Percentiles rank a stretch among this genome's conserved stretches.
These are phyloP conservation scores for Phaethon lepturus DNA, from an alignment of 2,113 vertebrate species.

Conservation along the genomic window DNA sequence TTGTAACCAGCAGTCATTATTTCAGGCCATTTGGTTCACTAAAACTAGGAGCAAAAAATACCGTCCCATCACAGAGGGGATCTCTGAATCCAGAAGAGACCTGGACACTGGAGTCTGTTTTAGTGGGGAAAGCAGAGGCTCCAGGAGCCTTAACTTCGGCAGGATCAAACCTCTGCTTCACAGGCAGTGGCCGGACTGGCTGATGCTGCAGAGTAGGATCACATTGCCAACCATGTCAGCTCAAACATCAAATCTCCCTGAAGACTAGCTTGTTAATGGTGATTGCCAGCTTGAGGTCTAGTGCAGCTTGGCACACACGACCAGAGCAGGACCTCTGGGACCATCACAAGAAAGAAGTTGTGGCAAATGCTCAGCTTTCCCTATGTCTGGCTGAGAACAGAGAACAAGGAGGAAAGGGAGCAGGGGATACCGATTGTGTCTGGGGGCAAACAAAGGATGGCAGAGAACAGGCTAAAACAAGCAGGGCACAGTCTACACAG, in stretches of 20 bases:
- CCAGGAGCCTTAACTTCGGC: not conserved
- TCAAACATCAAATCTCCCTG: not conserved
- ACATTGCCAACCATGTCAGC: accelerated
- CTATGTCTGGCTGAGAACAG: accelerated
- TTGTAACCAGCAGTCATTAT: not conserved
- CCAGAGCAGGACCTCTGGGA: not conserved
- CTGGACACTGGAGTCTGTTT: not conserved
- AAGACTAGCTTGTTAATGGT: not conserved
- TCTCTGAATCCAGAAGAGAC: not conserved
- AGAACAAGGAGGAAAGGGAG: not conserved
- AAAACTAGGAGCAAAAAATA: not conserved
- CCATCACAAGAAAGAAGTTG: not conserved
- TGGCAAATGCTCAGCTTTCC: not conserved
- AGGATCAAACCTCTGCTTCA: not conserved
- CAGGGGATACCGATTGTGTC: not conserved
- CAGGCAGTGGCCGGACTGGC: not conserved
- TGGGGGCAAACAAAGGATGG: not conserved
- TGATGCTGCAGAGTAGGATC: not conserved
- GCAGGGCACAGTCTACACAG: not conserved
- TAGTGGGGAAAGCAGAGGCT: not conserved
- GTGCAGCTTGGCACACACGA: not conserved
- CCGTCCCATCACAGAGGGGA: not conserved
- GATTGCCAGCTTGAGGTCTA: not conserved
- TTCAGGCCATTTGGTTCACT: not conserved
- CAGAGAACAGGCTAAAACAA: not conserved